Evolutionary conservation across 2,113 vertebrate species (phyloP).

Genomic region (Gavialis gangeticus): DNA sequence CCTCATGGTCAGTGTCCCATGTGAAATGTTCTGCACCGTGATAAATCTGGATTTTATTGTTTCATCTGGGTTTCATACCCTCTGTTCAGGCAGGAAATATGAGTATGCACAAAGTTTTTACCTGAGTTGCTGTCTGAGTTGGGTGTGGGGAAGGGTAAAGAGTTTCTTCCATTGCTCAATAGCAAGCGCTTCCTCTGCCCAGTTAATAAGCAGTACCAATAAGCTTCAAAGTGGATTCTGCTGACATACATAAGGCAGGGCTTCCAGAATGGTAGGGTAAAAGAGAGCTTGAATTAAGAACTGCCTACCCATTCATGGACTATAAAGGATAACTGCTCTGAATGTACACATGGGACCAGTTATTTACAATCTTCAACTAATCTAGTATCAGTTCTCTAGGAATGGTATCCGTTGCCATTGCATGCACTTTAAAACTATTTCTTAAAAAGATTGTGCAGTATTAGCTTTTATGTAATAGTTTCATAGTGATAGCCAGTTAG

Average conservation of each 20-base stretch:
- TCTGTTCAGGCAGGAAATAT: background rate
- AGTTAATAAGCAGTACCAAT: background rate
- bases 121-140: background rate
- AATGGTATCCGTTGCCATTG: background rate
- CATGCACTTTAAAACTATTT: background rate
- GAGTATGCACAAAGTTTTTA: background rate
- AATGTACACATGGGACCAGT: background rate
- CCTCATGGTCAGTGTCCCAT: background rate
- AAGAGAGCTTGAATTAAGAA: background rate
- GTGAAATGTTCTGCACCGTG: background rate
- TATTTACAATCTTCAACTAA: background rate
- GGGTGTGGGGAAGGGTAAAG: background rate
- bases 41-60: background rate
- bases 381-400: background rate
- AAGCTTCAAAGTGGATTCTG: background rate
- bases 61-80: background rate
- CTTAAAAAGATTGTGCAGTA: background rate
- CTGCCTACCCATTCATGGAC: background rate
- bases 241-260: background rate
- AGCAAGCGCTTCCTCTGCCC: background rate
- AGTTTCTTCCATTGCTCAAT: background rate
- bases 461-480: slow-evolving; percentile 16
- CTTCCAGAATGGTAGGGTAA: background rate
- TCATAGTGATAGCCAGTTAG: background rate
- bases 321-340: background rate